Base-by-base conservation (phyloP, 2,113 vertebrate species). In the Dipodomys merriami region DNA sequence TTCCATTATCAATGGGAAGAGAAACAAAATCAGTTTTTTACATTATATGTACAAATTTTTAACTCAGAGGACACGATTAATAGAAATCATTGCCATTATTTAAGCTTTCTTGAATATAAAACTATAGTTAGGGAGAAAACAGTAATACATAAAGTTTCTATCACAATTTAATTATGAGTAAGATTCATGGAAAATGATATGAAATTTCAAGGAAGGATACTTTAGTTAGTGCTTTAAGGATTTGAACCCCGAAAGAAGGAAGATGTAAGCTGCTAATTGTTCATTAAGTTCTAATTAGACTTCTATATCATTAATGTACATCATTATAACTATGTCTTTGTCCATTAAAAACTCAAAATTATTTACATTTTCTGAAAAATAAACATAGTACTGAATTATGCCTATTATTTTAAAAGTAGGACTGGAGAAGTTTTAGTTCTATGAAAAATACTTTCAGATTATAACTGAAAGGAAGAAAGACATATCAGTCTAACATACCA, bases 21-120 rank as follows among this genome's bases (percentile, higher is more conserved):
- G 15, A 33, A 10, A 79, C 30, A 65, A 83, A 39, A 82, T 86
- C 2, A 81, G n/a, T 90, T 79, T 84, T 30, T 71, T 27, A 92
- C 46, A 64, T 83, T 39, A 78, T 22, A 71, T 82, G 30, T 83
- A 22, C 57, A 94, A 89, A 82, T 69, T 78, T 23, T 64, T 86
- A 96, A 92, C 71, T 67, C 71, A 92, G 33, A 86, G 35, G 91
- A 86, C 25, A 49, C 1, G 18, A 29, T 22, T 79, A 46, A 39
- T 7, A 67, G 22, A n/a, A 57, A 65, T 89, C 73, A 77, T 53
- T 76, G 53, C 39, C 33, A 89, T 65, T 39, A 87, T 64, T 76
- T 92, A 69, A 44, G 5, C 1, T 13, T 89, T 94, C 79, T n/a
- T 69, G 65, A 92, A 86, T 87, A 46, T 88, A 35, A 92, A 77